Evolutionary conservation across 2,797 vertebrate genomes (phyloP).

Genomic region (Gymnocypris eckloni): DNA sequence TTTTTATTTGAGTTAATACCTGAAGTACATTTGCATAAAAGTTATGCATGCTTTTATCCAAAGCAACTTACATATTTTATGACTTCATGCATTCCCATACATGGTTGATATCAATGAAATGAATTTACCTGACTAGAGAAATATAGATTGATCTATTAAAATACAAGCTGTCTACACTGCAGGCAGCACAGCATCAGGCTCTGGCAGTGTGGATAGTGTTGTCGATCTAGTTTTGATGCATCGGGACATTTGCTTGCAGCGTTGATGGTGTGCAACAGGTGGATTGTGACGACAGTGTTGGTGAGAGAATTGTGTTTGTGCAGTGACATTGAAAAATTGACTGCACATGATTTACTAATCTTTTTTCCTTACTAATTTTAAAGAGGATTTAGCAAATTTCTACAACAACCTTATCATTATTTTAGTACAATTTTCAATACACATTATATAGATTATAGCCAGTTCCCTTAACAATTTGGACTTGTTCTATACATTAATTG

Average conservation of each 20-base stretch:
- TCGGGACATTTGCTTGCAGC: not conserved
- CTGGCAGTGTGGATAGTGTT: not conserved
- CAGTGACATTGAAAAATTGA: not conserved
- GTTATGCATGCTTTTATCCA: not conserved
- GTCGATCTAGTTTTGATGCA: not conserved
- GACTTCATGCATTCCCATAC: not conserved
- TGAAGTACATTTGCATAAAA: not conserved
- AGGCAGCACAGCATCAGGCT: not conserved
- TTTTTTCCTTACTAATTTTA: not conserved
- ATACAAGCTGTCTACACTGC: too few relatives aligned
- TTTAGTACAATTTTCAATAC: too few relatives aligned
- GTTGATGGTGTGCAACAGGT: constrained; percentile 1
- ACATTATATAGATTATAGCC: not conserved
- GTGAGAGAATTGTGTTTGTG: not conserved
- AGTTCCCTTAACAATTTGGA: too few relatives aligned
- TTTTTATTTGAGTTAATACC: not conserved
- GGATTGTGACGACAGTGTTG: not conserved
- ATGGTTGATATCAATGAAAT: not conserved
- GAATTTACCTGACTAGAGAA: too few relatives aligned
- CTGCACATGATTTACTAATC: not conserved
- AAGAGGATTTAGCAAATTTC: not conserved
- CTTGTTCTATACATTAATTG: not conserved
- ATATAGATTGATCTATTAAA: too few relatives aligned
- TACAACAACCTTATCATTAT: not conserved
- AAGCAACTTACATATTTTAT: not conserved